Percentiles rank a stretch among this genome's conserved stretches.
These are phyloP conservation scores for Odocoileus hemionus DNA, from an alignment of 2,113 vertebrate genomes.

Conservation along the genomic window DNA sequence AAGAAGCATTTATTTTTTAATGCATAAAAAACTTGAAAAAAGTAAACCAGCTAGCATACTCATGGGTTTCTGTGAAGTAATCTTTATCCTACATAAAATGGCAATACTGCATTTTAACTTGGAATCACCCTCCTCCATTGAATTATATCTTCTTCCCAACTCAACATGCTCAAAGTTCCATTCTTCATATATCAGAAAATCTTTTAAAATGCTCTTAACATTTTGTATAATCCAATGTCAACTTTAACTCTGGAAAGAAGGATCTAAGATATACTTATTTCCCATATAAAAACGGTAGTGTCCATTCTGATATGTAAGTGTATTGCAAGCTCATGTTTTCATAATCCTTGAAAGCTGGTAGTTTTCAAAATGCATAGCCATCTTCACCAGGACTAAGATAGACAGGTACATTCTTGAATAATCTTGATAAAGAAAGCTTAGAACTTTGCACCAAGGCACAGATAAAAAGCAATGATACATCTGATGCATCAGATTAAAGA, in stretches of 20 bases:
- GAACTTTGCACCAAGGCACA: not conserved
- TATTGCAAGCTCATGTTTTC: not conserved
- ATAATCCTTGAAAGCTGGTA: not conserved
- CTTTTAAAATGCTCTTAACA: not conserved
- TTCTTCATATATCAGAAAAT: not conserved
- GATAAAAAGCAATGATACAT: not conserved
- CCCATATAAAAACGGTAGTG: not conserved
- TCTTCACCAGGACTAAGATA: not conserved
- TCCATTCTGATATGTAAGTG: not conserved
- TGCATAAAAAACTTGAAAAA: not conserved
- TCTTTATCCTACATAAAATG: not conserved
- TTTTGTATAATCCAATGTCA: not conserved
- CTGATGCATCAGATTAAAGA: not conserved
- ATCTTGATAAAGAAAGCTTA: not conserved
- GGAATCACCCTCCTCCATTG: not conserved
- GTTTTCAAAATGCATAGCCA: not conserved
- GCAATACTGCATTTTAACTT: not conserved
- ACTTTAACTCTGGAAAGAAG: slow-evolving; percentile 31
- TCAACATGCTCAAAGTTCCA: not conserved
- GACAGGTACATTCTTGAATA: not conserved
- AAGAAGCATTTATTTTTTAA: not conserved
- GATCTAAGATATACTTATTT: not conserved
- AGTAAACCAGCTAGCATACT: not conserved
- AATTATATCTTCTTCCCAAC: slow-evolving; percentile 17
- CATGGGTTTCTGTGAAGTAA: not conserved